These are phyloP conservation scores for Marcusenius ussheri DNA, from an alignment of 2,113 vertebrate genomes.

Conservation along the genomic window DNA sequence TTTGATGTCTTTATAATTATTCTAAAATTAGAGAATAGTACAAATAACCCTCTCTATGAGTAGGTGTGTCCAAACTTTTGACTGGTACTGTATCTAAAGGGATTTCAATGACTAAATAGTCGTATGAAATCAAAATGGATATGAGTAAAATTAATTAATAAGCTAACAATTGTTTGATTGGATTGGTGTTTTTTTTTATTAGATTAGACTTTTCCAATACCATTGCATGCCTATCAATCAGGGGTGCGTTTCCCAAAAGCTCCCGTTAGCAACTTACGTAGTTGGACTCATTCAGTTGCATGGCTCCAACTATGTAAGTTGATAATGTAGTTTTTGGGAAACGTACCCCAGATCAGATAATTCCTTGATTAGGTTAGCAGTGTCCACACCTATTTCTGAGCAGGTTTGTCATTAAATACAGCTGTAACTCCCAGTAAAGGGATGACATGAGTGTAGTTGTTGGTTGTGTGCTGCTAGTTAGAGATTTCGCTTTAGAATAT, in stretches of 20 bases:
- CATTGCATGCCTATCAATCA: not conserved
- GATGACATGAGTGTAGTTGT: not conserved
- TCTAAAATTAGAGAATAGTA: not conserved
- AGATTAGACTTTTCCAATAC: not conserved
- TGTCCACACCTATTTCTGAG: not conserved
- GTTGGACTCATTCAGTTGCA: too few species aligned
- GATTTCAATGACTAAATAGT: not conserved
- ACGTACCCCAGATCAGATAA: too few species aligned
- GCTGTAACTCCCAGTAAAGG: not conserved
- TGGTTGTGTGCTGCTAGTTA: not conserved
- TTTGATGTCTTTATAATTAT: not conserved
- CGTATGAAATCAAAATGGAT: not conserved
- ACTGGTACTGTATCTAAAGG: not conserved
- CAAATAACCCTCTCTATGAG: not conserved
- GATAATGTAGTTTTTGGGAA: too few species aligned
- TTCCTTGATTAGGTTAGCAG: not conserved
- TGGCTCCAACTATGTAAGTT: too few species aligned
- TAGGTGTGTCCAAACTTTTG: not conserved
- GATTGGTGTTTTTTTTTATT: not conserved
- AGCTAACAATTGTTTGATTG: not conserved
- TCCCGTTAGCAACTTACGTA: too few species aligned
- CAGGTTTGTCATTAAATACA: not conserved
- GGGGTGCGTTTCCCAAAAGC: too few species aligned
- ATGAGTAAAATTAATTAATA: not conserved
- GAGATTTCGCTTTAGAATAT: not conserved